A percentile compares a stretch with the other conserved stretches of the same genome.
phyloP scores from a whole-genome alignment of 2,888 invertebrate species.

The Neuroscelio doddi region DNA sequence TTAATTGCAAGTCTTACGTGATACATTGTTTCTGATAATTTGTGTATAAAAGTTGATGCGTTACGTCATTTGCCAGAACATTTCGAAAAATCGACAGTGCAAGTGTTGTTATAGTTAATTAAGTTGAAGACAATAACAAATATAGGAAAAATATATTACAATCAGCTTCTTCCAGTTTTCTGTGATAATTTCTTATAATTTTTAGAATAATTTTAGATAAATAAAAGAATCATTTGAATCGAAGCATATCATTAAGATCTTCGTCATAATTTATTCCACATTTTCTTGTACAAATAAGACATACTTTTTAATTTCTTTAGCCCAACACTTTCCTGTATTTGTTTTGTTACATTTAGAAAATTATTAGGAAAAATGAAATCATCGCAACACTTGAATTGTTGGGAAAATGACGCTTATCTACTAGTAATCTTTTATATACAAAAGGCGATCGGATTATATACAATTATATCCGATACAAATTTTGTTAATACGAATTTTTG shows the following conservation, averaged over 20 bases:
- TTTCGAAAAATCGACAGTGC: not conserved
- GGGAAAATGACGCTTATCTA: conserved; percentile 4
- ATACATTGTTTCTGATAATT: conserved; percentile 3
- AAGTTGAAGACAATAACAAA: not conserved
- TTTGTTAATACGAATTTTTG: conserved; percentile 9
- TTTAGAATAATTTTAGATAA: no score
- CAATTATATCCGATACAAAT: conserved; percentile 6
- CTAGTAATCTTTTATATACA: conserved; percentile 2
- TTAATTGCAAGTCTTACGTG: conserved; percentile 17
- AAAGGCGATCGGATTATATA: conserved; percentile 3
- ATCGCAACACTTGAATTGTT: not conserved
- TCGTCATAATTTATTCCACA: no score
- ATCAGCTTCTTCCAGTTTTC: no score
- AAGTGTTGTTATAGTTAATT: conserved; percentile 1
- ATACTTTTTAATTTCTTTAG: no score
- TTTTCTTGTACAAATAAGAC: no score
- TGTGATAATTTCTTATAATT: no score
- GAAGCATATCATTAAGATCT: no score
- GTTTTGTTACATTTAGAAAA: no score
- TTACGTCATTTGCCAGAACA: not conserved
- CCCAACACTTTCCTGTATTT: no score
- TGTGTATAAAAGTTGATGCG: not conserved
- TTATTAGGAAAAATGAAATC: no score
- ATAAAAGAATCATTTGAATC: no score
- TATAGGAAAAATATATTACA: no score